Conservation (phyloP, 2,113 vertebrate species). For the Nesospiza acunhae region DNA sequence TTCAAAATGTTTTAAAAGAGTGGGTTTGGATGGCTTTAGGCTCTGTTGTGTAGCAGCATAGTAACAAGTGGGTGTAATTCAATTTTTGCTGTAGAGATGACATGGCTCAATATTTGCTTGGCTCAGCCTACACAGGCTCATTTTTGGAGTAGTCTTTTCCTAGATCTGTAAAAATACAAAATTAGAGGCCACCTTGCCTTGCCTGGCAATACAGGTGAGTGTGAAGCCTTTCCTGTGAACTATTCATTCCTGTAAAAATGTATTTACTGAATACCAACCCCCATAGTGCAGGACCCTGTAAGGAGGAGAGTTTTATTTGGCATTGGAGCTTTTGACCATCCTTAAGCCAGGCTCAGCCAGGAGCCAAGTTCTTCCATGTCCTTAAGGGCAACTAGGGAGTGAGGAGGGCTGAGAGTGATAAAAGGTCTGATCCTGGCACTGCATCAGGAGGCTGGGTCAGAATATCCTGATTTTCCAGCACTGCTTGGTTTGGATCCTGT, state of each 20-base stretch:
- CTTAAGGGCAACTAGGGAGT: not conserved
- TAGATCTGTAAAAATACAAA: not conserved
- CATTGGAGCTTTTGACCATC: not conserved
- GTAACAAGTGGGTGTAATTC: not conserved
- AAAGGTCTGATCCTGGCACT: not conserved
- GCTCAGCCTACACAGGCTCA: not conserved
- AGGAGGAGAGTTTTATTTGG: not conserved
- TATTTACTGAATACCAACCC: not conserved
- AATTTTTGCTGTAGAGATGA: not conserved
- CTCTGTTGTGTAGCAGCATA: not conserved
- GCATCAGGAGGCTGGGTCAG: not conserved
- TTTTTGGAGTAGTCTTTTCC: not conserved
- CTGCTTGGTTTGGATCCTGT: accelerated
- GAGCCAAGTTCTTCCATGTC: not conserved
- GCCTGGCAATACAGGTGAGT: not conserved
- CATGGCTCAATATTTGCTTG: not conserved
- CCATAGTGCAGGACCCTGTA: accelerated
- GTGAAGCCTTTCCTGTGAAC: not conserved
- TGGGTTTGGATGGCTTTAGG: not conserved
- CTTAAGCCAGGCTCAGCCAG: not conserved
- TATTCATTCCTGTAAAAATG: not conserved
- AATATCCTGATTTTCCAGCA: not conserved
- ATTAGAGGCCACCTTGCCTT: not conserved
- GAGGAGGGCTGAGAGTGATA: not conserved
- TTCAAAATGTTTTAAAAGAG: not conserved